Percentiles rank a stretch among this genome's conserved stretches.
Conservation (phyloP, 2,888 invertebrate genomes). For the Patella depressa region DNA sequence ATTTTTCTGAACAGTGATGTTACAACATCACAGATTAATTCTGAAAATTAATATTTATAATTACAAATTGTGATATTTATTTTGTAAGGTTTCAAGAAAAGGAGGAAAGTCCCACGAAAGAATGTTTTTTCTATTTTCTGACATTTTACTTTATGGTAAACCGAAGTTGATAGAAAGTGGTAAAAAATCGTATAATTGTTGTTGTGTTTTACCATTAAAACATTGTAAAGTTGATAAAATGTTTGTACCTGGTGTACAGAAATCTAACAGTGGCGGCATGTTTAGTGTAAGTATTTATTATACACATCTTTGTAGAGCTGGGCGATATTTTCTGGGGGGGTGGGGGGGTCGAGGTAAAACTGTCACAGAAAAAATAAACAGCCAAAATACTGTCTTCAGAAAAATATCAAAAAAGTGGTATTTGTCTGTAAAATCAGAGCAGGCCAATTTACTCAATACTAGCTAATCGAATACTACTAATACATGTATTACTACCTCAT, state of each 20-base stretch:
- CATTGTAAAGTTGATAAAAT: conserved; percentile 78
- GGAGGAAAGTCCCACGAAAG: conserved; percentile 73
- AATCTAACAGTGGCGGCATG: conserved; percentile 49
- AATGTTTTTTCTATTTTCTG: conserved; percentile 81
- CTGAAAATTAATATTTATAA: background rate
- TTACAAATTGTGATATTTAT: background rate
- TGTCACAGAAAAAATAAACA: too few species aligned
- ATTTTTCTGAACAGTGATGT: too few species aligned
- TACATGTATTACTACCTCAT: too few species aligned
- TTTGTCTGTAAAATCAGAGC: too few species aligned
- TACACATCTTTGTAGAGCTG: background rate
- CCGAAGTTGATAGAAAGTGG: conserved; percentile 75
- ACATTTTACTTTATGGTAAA: conserved; percentile 83
- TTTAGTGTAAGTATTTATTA: conserved; percentile 49
- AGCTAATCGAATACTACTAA: too few species aligned
- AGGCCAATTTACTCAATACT: too few species aligned
- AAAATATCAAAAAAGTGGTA: too few species aligned
- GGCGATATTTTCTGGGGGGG: too few species aligned
- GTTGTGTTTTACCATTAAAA: conserved; percentile 80
- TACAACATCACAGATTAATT: background rate
- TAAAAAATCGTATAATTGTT: conserved; percentile 75
- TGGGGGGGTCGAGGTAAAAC: too few species aligned
- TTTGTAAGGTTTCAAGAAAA: conserved; percentile 73
- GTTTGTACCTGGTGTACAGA: conserved; percentile 75
- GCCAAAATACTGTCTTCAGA: too few species aligned